A percentile compares a stretch with the other conserved stretches of the same genome.
Evolutionary conservation across 2,888 invertebrate genomes (phyloP).

Genomic region (Diarsia dahlii): DNA sequence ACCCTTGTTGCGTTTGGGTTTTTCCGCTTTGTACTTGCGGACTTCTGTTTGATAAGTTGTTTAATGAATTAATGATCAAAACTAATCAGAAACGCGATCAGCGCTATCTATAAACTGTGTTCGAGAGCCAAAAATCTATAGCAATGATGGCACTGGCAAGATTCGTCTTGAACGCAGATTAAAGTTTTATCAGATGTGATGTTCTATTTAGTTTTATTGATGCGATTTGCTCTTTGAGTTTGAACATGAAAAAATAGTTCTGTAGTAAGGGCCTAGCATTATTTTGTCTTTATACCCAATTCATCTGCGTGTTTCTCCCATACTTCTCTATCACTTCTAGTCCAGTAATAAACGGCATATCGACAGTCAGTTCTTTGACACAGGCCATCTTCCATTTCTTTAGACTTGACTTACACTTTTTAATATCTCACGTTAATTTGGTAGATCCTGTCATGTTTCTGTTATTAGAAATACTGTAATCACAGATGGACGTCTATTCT

Average conservation of each 20-base stretch:
- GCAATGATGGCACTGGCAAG: neutral
- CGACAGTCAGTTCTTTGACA: neutral
- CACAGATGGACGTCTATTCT: neutral
- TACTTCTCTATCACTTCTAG: no score
- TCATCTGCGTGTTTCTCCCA: no score
- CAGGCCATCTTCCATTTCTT: neutral
- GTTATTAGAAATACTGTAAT: neutral
- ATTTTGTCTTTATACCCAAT: no score
- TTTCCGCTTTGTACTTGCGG: slow-evolving; percentile 4
- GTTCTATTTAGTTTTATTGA: no score
- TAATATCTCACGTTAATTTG: neutral
- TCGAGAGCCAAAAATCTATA: neutral
- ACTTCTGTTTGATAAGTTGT: neutral
- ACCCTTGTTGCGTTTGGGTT: slow-evolving; percentile 6
- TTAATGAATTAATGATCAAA: neutral
- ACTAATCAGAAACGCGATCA: neutral
- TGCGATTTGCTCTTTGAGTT: no score
- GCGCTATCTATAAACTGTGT: neutral
- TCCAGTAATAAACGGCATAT: no score
- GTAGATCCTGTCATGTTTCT: neutral
- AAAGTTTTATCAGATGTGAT: no score
- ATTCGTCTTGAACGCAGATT: neutral
- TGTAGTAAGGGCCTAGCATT: no score
- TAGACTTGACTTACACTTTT: neutral
- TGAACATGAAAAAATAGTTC: no score